Conservation (phyloP, 2,113 vertebrate genomes). For the Brachypteracias leptosomus region DNA sequence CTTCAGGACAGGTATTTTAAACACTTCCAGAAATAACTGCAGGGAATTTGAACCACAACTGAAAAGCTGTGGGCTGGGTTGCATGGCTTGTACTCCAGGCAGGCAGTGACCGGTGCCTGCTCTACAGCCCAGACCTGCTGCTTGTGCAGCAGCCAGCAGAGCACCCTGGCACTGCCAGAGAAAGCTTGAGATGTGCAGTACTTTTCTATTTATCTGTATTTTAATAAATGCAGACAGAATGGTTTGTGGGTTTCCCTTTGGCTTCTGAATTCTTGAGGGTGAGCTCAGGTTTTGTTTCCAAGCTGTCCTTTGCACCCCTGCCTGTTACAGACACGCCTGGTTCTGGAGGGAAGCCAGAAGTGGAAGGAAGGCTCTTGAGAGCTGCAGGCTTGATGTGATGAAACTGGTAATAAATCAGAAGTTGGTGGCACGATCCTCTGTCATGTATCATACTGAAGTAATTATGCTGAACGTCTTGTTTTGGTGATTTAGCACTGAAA, state of each 20-base stretch:
- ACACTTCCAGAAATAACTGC: background rate
- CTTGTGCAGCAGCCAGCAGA: background rate
- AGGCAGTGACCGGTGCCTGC: background rate
- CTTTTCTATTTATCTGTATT: background rate
- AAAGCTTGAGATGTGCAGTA: rapidly evolving
- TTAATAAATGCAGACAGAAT: background rate
- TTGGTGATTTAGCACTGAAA: background rate
- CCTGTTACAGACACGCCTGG: background rate
- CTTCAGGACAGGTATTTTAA: background rate
- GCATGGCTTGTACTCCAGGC: background rate
- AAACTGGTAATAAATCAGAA: background rate
- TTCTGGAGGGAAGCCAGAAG: background rate
- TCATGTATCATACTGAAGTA: background rate
- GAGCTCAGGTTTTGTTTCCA: background rate
- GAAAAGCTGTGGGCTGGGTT: background rate
- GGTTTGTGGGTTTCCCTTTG: background rate
- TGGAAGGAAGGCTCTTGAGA: background rate
- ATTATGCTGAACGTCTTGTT: background rate
- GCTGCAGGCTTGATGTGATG: background rate
- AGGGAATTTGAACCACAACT: rapidly evolving
- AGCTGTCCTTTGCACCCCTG: background rate
- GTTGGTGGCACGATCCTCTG: background rate
- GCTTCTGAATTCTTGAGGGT: background rate
- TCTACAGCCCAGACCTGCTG: background rate
- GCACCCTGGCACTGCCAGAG: background rate